Evolutionary conservation across 1,140 invertebrate genomes (phyloP), one percentile per base, ranked within the genome.

Genomic region (Atta colombica): DNA sequence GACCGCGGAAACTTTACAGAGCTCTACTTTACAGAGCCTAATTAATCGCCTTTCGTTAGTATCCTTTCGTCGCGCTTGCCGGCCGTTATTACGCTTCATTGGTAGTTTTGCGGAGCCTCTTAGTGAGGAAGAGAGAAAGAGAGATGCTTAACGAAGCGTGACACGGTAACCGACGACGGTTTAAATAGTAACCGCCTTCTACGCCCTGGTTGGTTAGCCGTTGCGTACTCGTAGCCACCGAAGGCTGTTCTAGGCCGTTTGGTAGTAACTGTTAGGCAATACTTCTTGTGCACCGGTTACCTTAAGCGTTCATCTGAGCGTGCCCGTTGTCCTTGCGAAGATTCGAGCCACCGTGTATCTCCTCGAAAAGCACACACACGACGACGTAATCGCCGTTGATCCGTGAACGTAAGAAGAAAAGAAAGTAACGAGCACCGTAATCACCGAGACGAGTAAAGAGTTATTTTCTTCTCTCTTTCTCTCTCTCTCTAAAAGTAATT

Each of bases 211-310:
- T 93, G 91, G 88, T 90, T 91, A 89, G 87, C 84, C 90, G 68
- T 88, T 89, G 77, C 78, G 86, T 90, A 85, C 81, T 63, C 35
- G 82, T 69, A 74, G 65, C 53, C 78, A 86, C 21, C 85, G 92
- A 93, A 93, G 92, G 92, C 88, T 92, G 92, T 93, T 93, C 92
- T 93, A 93, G 92, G 92, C 89, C 88, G 91, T 92, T 91, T 86
- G 74, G 78, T 87, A 85, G 84, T 78, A 21, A 85, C 85, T 85
- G 86, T 90, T 90, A 86, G 80, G 86, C 88, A 87, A 92, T 85
- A 39, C 63, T 88, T 90, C 88, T 90, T 85, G 77, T 71, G 85
- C 78, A 65, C 87, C 77, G 86, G 63, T 91, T 91, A 86, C 90
- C 90, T 91, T 90, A 91, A 87, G 69, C 82, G 85, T 88, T 77